Evolutionary conservation across 1,140 invertebrate genomes (phyloP).

Genomic region (Bilobella aurantiaca): DNA sequence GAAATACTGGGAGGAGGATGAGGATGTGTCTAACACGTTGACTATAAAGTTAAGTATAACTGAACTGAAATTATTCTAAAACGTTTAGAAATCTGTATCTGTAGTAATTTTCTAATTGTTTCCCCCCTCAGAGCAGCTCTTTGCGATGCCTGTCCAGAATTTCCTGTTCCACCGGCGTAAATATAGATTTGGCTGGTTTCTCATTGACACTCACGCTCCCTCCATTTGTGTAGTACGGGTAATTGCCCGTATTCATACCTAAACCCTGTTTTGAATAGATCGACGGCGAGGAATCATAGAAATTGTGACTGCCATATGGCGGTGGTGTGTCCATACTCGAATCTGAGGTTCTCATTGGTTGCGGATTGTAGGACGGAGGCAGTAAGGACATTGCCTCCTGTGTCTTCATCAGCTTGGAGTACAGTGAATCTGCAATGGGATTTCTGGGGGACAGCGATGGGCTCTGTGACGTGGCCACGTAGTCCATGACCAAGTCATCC

Average conservation of each 20-base stretch:
- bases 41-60: too few relatives aligned
- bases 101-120: too few relatives aligned
- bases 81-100: too few relatives aligned
- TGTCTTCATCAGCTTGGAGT: neutral
- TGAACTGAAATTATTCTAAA: too few relatives aligned
- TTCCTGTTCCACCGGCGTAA: neutral
- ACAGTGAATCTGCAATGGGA: neutral
- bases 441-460: neutral
- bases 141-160: conserved; percentile 1
- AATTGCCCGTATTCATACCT: neutral
- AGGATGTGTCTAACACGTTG: too few relatives aligned
- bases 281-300: neutral
- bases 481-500: neutral
- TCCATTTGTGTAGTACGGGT: neutral
- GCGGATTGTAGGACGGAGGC: neutral
- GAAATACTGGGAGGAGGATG: too few relatives aligned
- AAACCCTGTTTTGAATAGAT: neutral
- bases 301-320: neutral
- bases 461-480: neutral
- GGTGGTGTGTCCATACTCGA: neutral
- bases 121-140: neutral
- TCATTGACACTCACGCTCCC: neutral
- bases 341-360: neutral
- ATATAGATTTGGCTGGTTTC: neutral
- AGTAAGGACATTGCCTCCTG: neutral